Base-by-base conservation (phyloP, 2,113 vertebrate genomes). In the Lates calcarifer region DNA sequence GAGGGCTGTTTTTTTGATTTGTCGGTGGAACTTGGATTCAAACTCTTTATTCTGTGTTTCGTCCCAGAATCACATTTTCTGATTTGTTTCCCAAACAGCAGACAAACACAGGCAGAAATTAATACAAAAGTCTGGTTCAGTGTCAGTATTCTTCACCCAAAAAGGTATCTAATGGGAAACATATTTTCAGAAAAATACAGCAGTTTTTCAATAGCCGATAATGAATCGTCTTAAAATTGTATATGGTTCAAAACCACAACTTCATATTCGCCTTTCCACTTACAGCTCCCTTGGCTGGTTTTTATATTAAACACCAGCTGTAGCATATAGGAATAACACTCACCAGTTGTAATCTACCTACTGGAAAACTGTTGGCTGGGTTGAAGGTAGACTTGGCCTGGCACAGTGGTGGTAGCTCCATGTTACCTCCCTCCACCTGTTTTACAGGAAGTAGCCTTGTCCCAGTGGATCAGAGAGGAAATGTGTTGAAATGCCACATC, bases 401-500 rank as follows among this genome's bases (percentile, higher is more conserved):
- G 71, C 47, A 63, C 77, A 69, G 39, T 22, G 66, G 61, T 26
- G 66, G 87, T 70, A 56, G 72, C 63, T 84, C 83, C 26, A 43
- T 20, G 58, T 86, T 84, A 84, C 83, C 87, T 88, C 84, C 85
- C 76, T 86, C 84, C 88, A 92, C 90, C 91, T 92, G 88, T 82
- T 84, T 80, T 70, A 87, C 81, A 90, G 93, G 91, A 94, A 92
- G 83, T 85, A 75, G 88, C 74, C 65, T 39, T 26, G 87, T 92
- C 89, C 89, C 88, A 35, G 37, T 71, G 81, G 88, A 82, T 91
- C 63, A 66, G 72, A 84, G 60, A 86, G 89, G 90, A 93, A 92
- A 82, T 83, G 87, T 87, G 89, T 80, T 87, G 64, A 88, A 91
- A 90, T 87, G 79, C 85, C 83, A 89, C 88, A 83, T 92, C 90